Conservation (phyloP, 2,797 vertebrate genomes). For the Macropus fuliginosus region DNA sequence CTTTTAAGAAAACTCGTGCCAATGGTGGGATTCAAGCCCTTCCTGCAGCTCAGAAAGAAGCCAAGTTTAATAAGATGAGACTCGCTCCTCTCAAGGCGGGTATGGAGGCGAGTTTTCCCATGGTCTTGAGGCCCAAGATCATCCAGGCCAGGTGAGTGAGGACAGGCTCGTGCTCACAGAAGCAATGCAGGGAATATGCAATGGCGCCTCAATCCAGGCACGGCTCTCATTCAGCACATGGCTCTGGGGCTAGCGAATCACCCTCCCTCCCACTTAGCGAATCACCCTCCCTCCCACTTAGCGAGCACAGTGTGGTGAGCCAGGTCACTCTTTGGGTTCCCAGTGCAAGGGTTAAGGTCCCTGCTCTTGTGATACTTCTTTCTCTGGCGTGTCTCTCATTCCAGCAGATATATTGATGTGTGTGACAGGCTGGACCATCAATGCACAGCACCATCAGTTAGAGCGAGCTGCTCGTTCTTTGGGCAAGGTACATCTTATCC, state of each 20-base stretch:
- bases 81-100: slow-evolving; percentile 31
- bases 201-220: slow-evolving; percentile 15
- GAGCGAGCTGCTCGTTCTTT: background rate
- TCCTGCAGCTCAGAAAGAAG: slow-evolving; percentile 30
- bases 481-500: background rate
- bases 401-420: background rate
- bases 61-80: slow-evolving; percentile 12
- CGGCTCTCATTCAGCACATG: no score
- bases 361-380: background rate
- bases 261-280: background rate
- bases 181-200: fast-evolving
- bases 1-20: slow-evolving; percentile 71
- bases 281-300: background rate
- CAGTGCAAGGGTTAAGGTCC: no score
- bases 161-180: background rate
- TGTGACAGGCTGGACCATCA: fast-evolving
- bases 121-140: slow-evolving; percentile 47
- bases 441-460: background rate
- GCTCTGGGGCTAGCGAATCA: no score
- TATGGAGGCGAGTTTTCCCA: background rate
- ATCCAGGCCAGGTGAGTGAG: background rate
- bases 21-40: slow-evolving; percentile 20
- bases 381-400: background rate
- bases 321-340: no score
- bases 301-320: no score